These are phyloP conservation scores for Julus scanicus DNA, from an alignment of 2,888 invertebrate species.

Conservation along the genomic window DNA sequence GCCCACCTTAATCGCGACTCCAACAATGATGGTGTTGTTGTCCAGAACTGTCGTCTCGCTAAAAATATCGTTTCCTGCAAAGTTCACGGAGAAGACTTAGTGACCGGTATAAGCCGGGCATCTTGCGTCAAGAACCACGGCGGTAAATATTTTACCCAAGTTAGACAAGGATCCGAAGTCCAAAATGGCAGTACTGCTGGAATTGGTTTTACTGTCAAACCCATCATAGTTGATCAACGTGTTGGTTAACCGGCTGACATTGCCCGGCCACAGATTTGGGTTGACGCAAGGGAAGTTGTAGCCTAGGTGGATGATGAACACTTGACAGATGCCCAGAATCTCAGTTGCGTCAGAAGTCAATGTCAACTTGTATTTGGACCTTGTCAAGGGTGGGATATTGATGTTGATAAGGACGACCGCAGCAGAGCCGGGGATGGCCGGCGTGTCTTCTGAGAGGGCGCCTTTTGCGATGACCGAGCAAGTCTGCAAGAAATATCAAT, in stretches of 20 bases:
- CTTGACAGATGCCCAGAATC: conserved; percentile 20
- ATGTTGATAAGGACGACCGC: conserved; percentile 41
- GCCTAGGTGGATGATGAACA: conserved; percentile 45
- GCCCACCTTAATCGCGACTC: conserved; percentile 41
- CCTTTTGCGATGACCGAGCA: not conserved
- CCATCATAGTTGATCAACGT: conserved; percentile 50
- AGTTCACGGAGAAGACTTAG: not conserved
- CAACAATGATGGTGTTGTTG: conserved; percentile 49
- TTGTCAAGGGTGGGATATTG: conserved; percentile 44
- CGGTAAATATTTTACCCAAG: conserved; percentile 35
- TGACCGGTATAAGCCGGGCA: not conserved
- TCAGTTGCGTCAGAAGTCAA: not conserved
- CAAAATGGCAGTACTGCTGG: conserved; percentile 17
- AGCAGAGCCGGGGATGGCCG: conserved; percentile 23
- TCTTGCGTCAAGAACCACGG: not conserved
- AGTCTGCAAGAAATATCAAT: conserved; percentile 11
- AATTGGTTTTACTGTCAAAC: not conserved
- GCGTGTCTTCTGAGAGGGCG: not conserved
- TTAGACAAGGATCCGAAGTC: conserved; percentile 50
- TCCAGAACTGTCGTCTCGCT: not conserved
- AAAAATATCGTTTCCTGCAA: not conserved
- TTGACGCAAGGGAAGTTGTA: conserved; percentile 53
- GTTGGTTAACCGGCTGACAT: conserved; percentile 35
- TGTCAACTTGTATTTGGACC: conserved; percentile 47
- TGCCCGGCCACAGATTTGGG: conserved; percentile 32